Base-by-base conservation (phyloP, 2,888 invertebrate genomes). In the Philereme transversata region DNA sequence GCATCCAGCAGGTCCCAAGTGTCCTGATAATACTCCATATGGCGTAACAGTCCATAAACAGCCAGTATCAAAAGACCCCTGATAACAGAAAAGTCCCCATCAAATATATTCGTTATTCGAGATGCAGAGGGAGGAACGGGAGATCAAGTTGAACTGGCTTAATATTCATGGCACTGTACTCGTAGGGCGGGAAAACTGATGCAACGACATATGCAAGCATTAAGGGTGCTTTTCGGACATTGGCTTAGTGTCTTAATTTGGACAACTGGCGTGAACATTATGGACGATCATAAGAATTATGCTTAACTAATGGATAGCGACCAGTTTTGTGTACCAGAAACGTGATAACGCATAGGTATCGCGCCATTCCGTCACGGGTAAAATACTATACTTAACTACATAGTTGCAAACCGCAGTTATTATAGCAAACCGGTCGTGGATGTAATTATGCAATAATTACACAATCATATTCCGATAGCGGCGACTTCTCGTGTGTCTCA, bases 151-250 rank as follows among this genome's bases (percentile, higher is more conserved):
- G 71, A 38, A 65, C 58, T 83, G 81, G 88, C 69, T 60, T 74
- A 74, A 81, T 84, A 87, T 85, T 84, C 82, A 84, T 83, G 83
- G 79, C 74, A 80, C 71, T 76, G 77, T n/a, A n/a, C n/a, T n/a
- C n/a, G n/a, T 74, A 84, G 90, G 90, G 87, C 86, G 87, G 83
- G 76, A 85, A 84, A 84, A 79, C 79, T 86, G 85, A 86, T 87
- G 84, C 85, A 86, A 86, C 87, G 88, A 87, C 91, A 91, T 91
- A 89, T 91, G 91, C 85, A 90, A 87, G 90, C 90, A 90, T 91
- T 91, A 90, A 84, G 85, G 83, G 88, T 87, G 89, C 84, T 82
- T 84, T 83, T 82, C 82, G 82, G 81, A 85, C 84, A 83, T 86
- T 83, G 83, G 64, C 51, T 57, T 56, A 60, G 63, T 55, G 65